Base-by-base conservation (phyloP, 2,113 vertebrate genomes). In the Anser brachyrhynchus region DNA sequence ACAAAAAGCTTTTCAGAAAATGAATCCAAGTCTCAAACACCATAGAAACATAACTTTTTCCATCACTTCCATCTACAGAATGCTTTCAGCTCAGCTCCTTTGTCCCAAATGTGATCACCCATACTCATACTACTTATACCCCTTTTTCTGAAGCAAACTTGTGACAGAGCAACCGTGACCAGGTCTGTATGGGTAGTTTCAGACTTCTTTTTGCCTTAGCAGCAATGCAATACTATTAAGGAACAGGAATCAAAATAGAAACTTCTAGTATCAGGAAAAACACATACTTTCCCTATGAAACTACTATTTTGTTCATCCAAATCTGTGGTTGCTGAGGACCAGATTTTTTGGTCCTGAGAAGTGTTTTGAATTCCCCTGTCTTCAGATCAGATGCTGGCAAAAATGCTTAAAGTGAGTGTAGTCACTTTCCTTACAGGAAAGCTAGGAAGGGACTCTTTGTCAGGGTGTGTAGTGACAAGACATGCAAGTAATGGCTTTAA, bases 41-140 rank as follows among this genome's bases (percentile, higher is more conserved):
- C 1, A 1, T 0, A 65, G 35, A 74, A 92, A 14, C 33, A 69
- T 25, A 61, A 13, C 9, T 70, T 58, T 73, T 13, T 28, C 13
- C 12, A 33, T 8, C 77, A 10, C 13, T 9, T 44, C 31, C 16
- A 76, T 16, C 13, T 22, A 12, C 1, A 0, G 23, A 39, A 11
- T 29, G 10, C 16, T 85, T 70, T 78, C 22, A 13, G 10, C 54
- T 72, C 31, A 64, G 44, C 18, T 12, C 11, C 55, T 51, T 51
- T 33, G 16, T 21, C 6, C 33, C 13, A 37, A 44, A 19, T 43
- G 28, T 52, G 22, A 33, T 23, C 8, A 22, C 12, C 5, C 9
- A 5, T 39, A 19, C 16, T 5, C 11, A 9, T 35, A 16, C 9
- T 64, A 14, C 4, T 79, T 43, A 22, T 1, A 1, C 2, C 4